Conservation (phyloP, 1,140 invertebrate species). For the Philotrypesis tridentata region DNA sequence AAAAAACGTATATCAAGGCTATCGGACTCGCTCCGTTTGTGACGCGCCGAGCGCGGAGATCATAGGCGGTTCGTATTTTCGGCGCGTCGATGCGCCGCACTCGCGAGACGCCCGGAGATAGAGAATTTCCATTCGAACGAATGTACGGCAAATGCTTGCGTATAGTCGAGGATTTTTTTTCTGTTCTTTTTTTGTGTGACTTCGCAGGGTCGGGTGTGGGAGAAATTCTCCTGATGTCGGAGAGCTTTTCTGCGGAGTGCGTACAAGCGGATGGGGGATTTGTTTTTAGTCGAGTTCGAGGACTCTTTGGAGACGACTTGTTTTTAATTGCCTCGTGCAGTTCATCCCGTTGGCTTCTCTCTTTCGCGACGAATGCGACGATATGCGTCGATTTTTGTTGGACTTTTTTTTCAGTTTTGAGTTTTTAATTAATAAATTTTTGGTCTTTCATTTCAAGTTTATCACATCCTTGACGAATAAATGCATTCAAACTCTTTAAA, state of each 20-base stretch:
- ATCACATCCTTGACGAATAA: too few relatives aligned
- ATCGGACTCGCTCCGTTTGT: constrained; percentile 30
- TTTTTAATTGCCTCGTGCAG: neutral
- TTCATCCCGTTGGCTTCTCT: neutral
- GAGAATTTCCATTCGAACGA: neutral
- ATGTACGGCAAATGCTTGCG: too few relatives aligned
- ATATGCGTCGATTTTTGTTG: too few relatives aligned
- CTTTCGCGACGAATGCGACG: neutral
- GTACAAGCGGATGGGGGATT: too few relatives aligned
- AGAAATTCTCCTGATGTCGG: constrained; percentile 8
- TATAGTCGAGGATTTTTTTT: too few relatives aligned
- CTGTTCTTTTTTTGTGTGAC: too few relatives aligned
- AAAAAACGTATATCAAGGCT: constrained; percentile 1
- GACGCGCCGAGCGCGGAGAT: neutral
- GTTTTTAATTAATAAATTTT: too few relatives aligned
- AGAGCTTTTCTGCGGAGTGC: constrained; percentile 1
- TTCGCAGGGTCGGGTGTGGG: too few relatives aligned
- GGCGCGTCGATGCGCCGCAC: constrained; percentile 9
- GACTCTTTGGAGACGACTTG: neutral
- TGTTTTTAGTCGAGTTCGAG: neutral
- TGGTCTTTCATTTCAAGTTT: too few relatives aligned
- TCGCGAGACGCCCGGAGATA: neutral
- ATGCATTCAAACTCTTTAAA: too few relatives aligned
- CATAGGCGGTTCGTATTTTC: too few relatives aligned
- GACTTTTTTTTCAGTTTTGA: too few relatives aligned